Evolutionary conservation across 2,888 invertebrate species (phyloP).

Genomic region (Dione juno): DNA sequence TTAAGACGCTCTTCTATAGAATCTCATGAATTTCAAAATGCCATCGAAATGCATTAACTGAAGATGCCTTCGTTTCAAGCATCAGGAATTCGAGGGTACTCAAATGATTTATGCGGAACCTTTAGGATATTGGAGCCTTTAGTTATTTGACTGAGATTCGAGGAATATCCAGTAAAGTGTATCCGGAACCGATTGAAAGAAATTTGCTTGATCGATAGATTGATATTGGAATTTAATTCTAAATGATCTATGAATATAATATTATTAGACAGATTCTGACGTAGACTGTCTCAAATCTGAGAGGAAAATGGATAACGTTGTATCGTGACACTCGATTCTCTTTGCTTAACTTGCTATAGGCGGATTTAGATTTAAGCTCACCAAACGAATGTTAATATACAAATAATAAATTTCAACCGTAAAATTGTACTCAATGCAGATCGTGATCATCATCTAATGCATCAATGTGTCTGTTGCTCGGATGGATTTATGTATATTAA

Average conservation of each 20-base stretch:
- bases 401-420: no score
- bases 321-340: no score
- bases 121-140: slow-evolving; percentile 44
- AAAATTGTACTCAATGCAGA: no score
- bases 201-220: slow-evolving; percentile 31
- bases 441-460: no score
- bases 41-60: slow-evolving; percentile 54
- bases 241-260: not conserved
- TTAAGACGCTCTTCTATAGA: slow-evolving; percentile 49
- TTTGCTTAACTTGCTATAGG: no score
- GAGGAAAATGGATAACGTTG: no score
- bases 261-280: no score
- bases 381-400: no score
- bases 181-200: slow-evolving; percentile 26
- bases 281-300: no score
- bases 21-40: slow-evolving; percentile 57
- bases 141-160: slow-evolving; percentile 42
- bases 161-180: slow-evolving; percentile 33
- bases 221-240: slow-evolving; percentile 12
- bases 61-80: slow-evolving; percentile 48
- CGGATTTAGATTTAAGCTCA: no score
- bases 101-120: slow-evolving; percentile 52
- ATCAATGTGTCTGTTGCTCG: no score
- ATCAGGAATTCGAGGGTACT: slow-evolving; percentile 50
- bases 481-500: no score